Conservation (phyloP, 2,888 invertebrate species). For the Petrolisthes manimaculis region DNA sequence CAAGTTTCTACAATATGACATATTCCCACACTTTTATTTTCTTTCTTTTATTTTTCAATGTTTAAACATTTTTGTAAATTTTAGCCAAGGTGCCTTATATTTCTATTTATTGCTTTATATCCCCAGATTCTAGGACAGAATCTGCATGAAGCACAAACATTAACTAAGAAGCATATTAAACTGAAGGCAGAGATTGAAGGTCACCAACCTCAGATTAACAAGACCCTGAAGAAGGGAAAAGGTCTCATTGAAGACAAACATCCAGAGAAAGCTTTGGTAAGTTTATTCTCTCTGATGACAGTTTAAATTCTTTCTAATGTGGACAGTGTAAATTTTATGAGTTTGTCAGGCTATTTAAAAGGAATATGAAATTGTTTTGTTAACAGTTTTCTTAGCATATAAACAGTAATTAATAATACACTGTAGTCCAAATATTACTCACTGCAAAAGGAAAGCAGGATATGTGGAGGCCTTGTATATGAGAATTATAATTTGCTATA, state of each 20-base stretch:
- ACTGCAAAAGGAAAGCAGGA: not conserved
- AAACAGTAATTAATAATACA: too few species aligned
- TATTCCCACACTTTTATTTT: too few species aligned
- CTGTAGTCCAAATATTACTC: too few species aligned
- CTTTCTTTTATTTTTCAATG: too few species aligned
- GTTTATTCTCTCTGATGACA: not conserved
- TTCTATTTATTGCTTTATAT: not conserved
- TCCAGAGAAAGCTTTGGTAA: slow-evolving; percentile 75
- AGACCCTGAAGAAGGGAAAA: slow-evolving; percentile 84
- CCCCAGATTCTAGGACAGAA: slow-evolving; percentile 78
- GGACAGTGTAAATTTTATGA: too few species aligned
- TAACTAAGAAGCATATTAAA: slow-evolving; percentile 94
- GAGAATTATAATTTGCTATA: not conserved
- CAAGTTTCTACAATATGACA: too few species aligned
- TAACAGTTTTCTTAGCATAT: too few species aligned
- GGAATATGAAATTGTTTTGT: too few species aligned
- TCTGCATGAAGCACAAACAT: slow-evolving; percentile 90
- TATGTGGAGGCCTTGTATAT: not conserved
- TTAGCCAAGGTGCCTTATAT: too few species aligned
- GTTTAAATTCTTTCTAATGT: too few species aligned
- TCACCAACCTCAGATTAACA: slow-evolving; percentile 86
- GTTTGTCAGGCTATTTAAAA: too few species aligned
- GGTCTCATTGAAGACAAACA: slow-evolving; percentile 81
- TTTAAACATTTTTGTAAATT: too few species aligned
- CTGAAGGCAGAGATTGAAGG: slow-evolving; percentile 89